Evolutionary conservation across 2,797 vertebrate genomes (phyloP), one percentile per base, ranked within the genome.

Genomic region (Erpetoichthys calabaricus): DNA sequence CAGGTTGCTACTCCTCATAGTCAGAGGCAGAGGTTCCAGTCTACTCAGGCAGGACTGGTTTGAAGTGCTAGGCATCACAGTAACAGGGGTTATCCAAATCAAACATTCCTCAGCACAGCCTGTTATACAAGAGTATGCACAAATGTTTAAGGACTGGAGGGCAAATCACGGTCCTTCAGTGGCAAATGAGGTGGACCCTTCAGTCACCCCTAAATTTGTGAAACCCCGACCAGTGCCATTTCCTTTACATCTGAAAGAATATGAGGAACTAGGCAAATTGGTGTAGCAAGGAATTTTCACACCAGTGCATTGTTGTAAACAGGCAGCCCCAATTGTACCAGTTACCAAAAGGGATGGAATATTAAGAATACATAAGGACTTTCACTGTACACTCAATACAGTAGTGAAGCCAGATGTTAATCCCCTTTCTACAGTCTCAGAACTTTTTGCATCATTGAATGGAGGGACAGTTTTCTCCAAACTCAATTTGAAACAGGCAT

Each of bases 171-270:
- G 44, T 6, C 55, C 10, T 4, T 41, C 10, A 43, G 45, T 61
- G 8, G 43, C 53, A 45, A 53, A 52, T 61, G 55, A 53, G 1
- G 45, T 57, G 50, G 50, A 57, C 42, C 50, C 47, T 42, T 42
- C 7, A 42, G 55, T 51, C 5, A 45, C 60, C 7, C 49, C 60
- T 7, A 62, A 57, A 42, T 57, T 61, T 51, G 53, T 57, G n/a
- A 61, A 57, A 45, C 44, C 50, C 8, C 41, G 10, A 1, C 51
- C 56, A 2, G 60, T 62, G 5, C 51, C 56, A 44, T 58, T 58
- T 62, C n/a, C 60, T 6, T 9, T 55, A 3, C 42, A 25, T 4
- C 50, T 49, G 4, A 61, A 53, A 47, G 4, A 42, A 51, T 55
- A 61, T 53, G 47, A 57, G 44, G 55, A 50, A 3, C 47, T 55